Conservation (phyloP, 2,113 vertebrate genomes). For the Phaethon lepturus region DNA sequence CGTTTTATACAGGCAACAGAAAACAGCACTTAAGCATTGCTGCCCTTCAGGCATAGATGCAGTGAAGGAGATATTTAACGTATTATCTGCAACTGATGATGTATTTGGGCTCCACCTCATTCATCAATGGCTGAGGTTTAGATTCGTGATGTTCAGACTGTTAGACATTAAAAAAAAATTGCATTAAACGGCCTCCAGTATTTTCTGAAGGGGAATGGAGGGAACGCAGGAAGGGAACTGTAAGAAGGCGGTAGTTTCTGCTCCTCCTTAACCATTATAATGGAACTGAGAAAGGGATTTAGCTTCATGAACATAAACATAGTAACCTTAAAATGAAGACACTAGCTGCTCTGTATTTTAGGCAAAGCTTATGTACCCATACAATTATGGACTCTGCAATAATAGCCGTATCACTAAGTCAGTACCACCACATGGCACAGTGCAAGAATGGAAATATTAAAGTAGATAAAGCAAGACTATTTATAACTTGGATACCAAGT, state of each 20-base stretch:
- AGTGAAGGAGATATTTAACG: neutral
- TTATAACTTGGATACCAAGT: neutral
- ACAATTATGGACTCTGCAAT: neutral
- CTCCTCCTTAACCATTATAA: neutral
- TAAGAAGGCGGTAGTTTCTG: neutral
- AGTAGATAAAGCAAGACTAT: neutral
- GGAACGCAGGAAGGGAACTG: neutral
- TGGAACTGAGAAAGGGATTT: neutral
- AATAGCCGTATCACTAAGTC: neutral
- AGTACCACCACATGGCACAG: neutral
- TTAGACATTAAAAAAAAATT: neutral
- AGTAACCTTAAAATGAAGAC: neutral
- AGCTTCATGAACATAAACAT: neutral
- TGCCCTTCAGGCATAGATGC: neutral
- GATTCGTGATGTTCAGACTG: neutral
- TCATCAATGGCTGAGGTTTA: neutral
- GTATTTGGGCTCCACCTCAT: neutral
- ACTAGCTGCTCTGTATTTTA: neutral
- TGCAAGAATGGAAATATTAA: neutral
- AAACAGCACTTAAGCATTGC: neutral
- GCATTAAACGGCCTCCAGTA: neutral
- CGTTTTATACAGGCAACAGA: neutral
- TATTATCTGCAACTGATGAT: neutral
- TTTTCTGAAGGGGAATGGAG: neutral
- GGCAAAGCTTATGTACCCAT: neutral